Conservation (phyloP, 2,797 vertebrate genomes). For the Fratercula arctica region DNA sequence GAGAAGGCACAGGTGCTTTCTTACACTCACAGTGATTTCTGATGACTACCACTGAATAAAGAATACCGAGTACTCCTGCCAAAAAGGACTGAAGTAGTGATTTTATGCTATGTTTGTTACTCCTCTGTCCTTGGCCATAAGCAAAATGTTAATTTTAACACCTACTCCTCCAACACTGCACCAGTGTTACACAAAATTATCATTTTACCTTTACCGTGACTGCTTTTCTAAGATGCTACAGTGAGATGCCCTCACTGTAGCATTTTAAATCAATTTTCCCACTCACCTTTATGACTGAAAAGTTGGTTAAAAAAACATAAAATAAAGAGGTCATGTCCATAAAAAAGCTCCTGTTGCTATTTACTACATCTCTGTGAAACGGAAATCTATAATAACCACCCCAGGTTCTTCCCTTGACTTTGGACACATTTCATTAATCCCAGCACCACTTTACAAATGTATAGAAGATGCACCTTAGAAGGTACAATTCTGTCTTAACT, state of each 20-base stretch:
- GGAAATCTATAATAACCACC: neutral
- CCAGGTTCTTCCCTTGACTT: neutral
- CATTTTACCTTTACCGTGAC: neutral
- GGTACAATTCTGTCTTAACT: neutral
- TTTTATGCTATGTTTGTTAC: neutral
- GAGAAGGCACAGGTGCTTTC: neutral
- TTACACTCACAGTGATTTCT: neutral
- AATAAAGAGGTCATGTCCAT: neutral
- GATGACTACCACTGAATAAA: neutral
- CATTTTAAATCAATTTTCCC: neutral
- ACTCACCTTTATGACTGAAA: neutral
- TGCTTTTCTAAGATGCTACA: neutral
- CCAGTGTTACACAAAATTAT: neutral
- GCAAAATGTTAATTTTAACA: neutral
- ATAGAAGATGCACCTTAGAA: neutral
- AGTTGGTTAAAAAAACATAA: neutral
- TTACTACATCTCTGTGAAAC: neutral
- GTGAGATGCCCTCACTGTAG: neutral
- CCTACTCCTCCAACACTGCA: too few relatives aligned
- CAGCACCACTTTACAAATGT: neutral
- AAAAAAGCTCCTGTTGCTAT: neutral
- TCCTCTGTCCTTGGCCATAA: neutral
- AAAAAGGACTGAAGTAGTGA: neutral
- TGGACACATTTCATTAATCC: neutral
- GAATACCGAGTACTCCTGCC: neutral